Conservation (phyloP, 2,888 invertebrate species). For the Polyploca ridens region DNA sequence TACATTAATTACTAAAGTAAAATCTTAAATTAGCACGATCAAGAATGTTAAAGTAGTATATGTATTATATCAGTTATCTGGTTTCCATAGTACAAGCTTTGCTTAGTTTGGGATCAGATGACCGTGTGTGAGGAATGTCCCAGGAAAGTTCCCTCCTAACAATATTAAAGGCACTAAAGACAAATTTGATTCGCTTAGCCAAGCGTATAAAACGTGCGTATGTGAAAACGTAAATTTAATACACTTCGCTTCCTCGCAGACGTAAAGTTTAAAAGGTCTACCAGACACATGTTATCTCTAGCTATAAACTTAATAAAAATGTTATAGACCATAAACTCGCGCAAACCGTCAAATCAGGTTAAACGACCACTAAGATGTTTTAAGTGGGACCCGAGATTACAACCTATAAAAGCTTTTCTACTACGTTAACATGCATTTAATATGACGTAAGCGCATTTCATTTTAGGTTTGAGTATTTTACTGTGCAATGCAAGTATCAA, state of each 20-base stretch:
- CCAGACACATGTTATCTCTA: constrained; percentile 9
- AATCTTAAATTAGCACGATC: not conserved
- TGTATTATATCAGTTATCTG: too few species aligned
- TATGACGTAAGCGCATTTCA: not conserved
- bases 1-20: not conserved
- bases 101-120: too few species aligned
- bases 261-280: constrained; percentile 2
- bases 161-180: not conserved
- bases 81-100: too few species aligned
- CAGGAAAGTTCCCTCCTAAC: not conserved
- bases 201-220: constrained; percentile 1
- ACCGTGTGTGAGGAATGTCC: too few species aligned
- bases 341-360: constrained; percentile 54
- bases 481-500: too few species aligned
- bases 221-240: constrained; percentile 5
- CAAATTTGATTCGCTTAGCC: not conserved
- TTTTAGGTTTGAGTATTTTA: too few species aligned
- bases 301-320: constrained; percentile 49
- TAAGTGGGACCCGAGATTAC: constrained; percentile 33
- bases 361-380: constrained; percentile 30
- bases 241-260: constrained; percentile 3
- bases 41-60: not conserved
- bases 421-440: not conserved
- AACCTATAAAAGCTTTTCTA: constrained; percentile 31
- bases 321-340: constrained; percentile 58